phyloP scores from a whole-genome alignment of 2,888 invertebrate genomes.

The Zeuzera pyrina region DNA sequence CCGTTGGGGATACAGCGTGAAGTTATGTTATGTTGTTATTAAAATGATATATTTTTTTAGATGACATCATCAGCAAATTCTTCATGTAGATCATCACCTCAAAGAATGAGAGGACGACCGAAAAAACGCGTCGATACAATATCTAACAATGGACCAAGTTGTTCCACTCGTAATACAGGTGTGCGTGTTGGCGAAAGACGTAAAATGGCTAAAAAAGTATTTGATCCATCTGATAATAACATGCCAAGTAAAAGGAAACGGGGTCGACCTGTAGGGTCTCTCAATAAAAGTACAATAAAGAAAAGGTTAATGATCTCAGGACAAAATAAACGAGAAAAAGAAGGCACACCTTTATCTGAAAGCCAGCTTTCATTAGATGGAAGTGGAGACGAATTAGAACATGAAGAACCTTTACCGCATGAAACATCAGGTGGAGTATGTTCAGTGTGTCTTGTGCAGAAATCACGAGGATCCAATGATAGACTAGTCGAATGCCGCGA shows the following conservation, averaged over 20 bases:
- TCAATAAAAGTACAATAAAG: constrained; percentile 74
- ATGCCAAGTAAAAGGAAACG: constrained; percentile 80
- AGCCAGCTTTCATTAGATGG: constrained; percentile 54
- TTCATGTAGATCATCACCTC: constrained; percentile 62
- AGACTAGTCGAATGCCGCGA: constrained; percentile 79
- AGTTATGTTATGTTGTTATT: constrained; percentile 1
- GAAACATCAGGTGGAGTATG: constrained; percentile 74
- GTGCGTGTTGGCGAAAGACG: constrained; percentile 74
- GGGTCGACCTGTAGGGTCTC: constrained; percentile 76
- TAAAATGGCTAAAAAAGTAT: constrained; percentile 87
- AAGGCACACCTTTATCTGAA: constrained; percentile 48
- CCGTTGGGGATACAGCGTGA: too few relatives aligned
- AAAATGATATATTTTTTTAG: constrained; percentile 27
- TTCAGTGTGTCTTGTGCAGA: constrained; percentile 74
- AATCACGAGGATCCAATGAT: constrained; percentile 73
- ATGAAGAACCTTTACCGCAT: constrained; percentile 47
- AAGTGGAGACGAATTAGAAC: constrained; percentile 59
- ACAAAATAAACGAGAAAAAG: constrained; percentile 36
- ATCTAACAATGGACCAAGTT: constrained; percentile 33
- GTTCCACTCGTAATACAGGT: constrained; percentile 40
- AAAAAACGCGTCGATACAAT: constrained; percentile 37
- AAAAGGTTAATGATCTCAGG: constrained; percentile 52
- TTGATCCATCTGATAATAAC: constrained; percentile 89
- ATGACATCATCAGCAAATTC: constrained; percentile 69
- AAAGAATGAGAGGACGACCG: constrained; percentile 57